A percentile compares a stretch with the other conserved stretches of the same genome.
Evolutionary conservation across 2,797 vertebrate genomes (phyloP).

Genomic region (Gallinago stenura): DNA sequence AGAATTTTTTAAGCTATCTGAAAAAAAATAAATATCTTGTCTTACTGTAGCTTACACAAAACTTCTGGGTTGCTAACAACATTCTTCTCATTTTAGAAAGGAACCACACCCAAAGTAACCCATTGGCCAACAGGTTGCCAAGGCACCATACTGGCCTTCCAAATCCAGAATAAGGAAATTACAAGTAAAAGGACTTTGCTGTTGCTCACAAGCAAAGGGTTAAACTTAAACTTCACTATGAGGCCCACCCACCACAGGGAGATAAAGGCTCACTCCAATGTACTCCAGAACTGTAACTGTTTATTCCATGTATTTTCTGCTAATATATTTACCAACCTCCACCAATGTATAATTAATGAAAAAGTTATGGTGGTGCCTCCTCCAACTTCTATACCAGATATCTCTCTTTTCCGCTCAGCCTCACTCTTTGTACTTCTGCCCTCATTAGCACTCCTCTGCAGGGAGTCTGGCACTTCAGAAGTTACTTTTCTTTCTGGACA

Average conservation of each 20-base stretch:
- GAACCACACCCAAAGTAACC: background rate
- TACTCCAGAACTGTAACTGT: background rate
- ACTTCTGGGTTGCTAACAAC: background rate
- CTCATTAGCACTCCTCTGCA: background rate
- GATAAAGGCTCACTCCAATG: background rate
- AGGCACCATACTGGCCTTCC: fast-evolving
- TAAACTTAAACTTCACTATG: background rate
- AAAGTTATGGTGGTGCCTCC: background rate
- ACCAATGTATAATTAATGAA: background rate
- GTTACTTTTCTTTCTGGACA: background rate
- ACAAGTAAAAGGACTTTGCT: background rate
- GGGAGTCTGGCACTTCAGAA: background rate
- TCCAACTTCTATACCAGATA: background rate
- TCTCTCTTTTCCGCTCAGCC: background rate
- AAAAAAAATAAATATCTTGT: background rate
- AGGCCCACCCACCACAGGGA: background rate
- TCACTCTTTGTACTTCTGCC: background rate
- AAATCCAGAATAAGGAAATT: background rate
- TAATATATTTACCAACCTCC: background rate
- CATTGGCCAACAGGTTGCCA: fast-evolving
- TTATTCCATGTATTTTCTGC: background rate
- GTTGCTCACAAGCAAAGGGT: too few species aligned
- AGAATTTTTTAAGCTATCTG: background rate
- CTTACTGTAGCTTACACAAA: background rate
- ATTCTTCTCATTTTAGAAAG: background rate